Base-by-base conservation (phyloP, 2,888 invertebrate species). In the Odontothrips loti region DNA sequence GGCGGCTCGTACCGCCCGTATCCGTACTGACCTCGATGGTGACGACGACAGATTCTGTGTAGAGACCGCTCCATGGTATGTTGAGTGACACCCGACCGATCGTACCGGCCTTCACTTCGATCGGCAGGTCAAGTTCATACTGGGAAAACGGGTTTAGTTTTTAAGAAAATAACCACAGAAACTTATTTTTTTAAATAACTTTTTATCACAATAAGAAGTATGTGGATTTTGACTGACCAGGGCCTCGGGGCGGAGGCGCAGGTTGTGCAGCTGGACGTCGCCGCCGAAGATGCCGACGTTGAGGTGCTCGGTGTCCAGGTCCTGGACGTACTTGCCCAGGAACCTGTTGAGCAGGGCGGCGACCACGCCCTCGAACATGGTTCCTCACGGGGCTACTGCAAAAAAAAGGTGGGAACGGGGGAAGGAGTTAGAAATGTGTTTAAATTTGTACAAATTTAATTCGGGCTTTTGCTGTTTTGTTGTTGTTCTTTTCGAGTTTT, bases 271-370 rank as follows among this genome's bases (percentile, higher is more conserved):
- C 86, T 93, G 93, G 81, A 95, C 94, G 86, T 92, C 91, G 83
- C 95, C 95, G 83, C 93, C 93, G 87, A 95, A 94, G 84, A 95
- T 94, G 84, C 95, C 95, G 82, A 95, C 92, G 86, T 94, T 94
- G 80, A 95, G 90, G 86, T 94, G 93, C 88, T 95, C 94, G 0
- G 93, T 93, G 86, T 95, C 95, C 84, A 95, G 88, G 86, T 95
- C 94, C 86, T 94, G 92, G 48, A 95, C 92, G 86, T 95, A 95
- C 87, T 94, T 94, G 83, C 95, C 95, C 84, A 95, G 89, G 83
- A 94, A 91, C 85, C 93, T 92, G 89, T 95, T 95, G 79, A 95
- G 89, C 85, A 95, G 89, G 82, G 93, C 92, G 82, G 95, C 94
- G 79, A 94, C 93, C 34, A 94, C 92, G 85, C 93, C 92, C 88